Evolutionary conservation across 2,113 vertebrate species (phyloP).

Genomic region (Chaetodon auriga): DNA sequence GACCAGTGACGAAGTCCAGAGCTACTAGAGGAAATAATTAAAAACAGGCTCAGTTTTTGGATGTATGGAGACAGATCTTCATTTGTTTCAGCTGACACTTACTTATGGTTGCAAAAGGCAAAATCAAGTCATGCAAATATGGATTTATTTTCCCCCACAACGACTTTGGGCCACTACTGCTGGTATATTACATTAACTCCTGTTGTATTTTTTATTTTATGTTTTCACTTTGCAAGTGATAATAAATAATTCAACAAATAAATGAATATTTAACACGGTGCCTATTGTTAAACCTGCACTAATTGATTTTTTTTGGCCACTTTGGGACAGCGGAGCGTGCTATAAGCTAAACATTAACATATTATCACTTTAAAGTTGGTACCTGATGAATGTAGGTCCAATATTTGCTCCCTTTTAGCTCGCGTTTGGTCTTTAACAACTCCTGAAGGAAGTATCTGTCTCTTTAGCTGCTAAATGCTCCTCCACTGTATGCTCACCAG

Average conservation of each 20-base stretch:
- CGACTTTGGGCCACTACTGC: not conserved
- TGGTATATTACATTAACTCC: not conserved
- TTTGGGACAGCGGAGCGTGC: not conserved
- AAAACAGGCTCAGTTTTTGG: not conserved
- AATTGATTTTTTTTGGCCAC: not conserved
- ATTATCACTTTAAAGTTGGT: not conserved
- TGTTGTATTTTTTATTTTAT: not conserved
- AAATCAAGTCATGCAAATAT: not conserved
- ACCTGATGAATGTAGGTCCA: not conserved
- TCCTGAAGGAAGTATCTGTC: not conserved
- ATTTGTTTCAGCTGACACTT: not conserved
- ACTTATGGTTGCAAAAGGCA: not conserved
- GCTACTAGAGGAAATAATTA: not conserved
- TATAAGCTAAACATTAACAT: not conserved
- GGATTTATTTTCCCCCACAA: not conserved
- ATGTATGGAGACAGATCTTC: not conserved
- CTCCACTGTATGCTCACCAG: not conserved
- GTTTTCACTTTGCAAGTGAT: not conserved
- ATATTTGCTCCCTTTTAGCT: not conserved
- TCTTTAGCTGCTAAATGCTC: not conserved
- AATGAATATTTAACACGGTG: no score
- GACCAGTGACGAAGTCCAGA: not conserved
- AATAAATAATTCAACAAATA: no score
- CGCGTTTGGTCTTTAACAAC: not conserved
- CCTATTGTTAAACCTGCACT: not conserved